Conservation (phyloP, 2,888 invertebrate genomes). For the Anodontia alba region DNA sequence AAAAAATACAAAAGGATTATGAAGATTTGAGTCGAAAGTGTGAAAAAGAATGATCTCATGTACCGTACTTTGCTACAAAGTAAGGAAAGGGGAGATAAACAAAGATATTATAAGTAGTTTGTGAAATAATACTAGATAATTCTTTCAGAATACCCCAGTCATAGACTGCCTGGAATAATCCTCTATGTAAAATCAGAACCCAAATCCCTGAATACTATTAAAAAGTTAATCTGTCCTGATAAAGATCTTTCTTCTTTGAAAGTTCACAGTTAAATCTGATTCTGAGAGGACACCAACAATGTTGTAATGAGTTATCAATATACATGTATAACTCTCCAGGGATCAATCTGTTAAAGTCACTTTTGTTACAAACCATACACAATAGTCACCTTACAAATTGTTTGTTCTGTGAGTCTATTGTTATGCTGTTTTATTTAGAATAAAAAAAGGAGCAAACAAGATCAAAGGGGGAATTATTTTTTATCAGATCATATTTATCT, state of each 20-base stretch:
- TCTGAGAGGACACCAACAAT: neutral
- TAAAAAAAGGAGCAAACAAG: neutral
- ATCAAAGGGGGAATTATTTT: slow-evolving; percentile 8
- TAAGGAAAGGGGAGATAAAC: too few relatives aligned
- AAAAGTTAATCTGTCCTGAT: neutral
- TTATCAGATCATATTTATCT: slow-evolving; percentile 8
- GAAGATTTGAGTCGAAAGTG: too few relatives aligned
- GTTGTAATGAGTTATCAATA: neutral
- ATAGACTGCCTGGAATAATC: too few relatives aligned
- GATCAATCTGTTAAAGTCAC: slow-evolving; percentile 6
- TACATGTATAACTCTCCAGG: neutral
- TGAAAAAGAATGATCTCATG: too few relatives aligned
- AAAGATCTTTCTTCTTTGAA: neutral
- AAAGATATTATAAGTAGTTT: too few relatives aligned
- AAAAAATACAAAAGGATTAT: too few relatives aligned
- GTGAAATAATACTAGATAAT: too few relatives aligned
- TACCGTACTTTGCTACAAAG: too few relatives aligned
- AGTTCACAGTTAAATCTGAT: neutral
- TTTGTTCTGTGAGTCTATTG: neutral
- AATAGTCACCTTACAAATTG: slow-evolving; percentile 7
- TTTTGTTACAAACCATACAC: neutral
- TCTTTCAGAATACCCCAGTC: too few relatives aligned
- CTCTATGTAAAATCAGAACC: too few relatives aligned
- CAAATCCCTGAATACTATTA: neutral
- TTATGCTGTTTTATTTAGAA: neutral